A percentile compares a stretch with the other conserved stretches of the same genome.
These are phyloP conservation scores for Leptonema lineaticorne DNA, from an alignment of 1,140 invertebrate genomes.

Conservation along the genomic window DNA sequence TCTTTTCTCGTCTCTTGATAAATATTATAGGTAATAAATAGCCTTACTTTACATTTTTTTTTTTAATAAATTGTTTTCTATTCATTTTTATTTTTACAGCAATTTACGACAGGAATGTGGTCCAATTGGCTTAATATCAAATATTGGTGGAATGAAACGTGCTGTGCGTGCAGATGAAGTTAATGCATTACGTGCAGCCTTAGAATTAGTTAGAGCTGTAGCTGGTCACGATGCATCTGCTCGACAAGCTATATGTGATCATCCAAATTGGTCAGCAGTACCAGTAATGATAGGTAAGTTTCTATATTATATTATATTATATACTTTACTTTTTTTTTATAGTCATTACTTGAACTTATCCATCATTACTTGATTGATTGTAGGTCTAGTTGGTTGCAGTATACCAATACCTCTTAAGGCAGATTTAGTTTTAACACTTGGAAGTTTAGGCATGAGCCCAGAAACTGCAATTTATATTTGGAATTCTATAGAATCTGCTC, in stretches of 20 bases:
- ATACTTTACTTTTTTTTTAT: not conserved
- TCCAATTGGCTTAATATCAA: slow-evolving; percentile 14
- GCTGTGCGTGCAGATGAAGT: slow-evolving; percentile 82
- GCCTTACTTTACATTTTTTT: not conserved
- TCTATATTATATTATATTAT: not conserved
- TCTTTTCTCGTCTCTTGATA: slow-evolving; percentile 81
- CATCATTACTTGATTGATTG: not conserved
- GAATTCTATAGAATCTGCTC: slow-evolving; percentile 83
- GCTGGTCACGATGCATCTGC: slow-evolving; percentile 78
- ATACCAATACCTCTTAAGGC: slow-evolving; percentile 85
- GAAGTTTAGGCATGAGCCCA: slow-evolving; percentile 72
- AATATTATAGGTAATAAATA: slow-evolving; percentile 65
- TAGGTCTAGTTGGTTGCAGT: slow-evolving; percentile 80
- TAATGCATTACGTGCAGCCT: slow-evolving; percentile 80
- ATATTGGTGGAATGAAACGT: slow-evolving; percentile 46
- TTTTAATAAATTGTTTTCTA: not conserved
- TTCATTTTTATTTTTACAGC: slow-evolving; percentile 25
- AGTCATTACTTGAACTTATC: not conserved
- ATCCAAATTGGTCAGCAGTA: slow-evolving; percentile 81
- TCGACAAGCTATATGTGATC: slow-evolving; percentile 78
- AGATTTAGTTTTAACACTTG: slow-evolving; percentile 73
- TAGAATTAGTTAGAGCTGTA: slow-evolving; percentile 75
- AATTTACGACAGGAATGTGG: slow-evolving; percentile 63
- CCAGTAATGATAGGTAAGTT: slow-evolving; percentile 67
- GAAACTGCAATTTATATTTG: slow-evolving; percentile 78